phyloP scores from a whole-genome alignment of 2,797 vertebrate genomes.

The Onychomys arenicola region DNA sequence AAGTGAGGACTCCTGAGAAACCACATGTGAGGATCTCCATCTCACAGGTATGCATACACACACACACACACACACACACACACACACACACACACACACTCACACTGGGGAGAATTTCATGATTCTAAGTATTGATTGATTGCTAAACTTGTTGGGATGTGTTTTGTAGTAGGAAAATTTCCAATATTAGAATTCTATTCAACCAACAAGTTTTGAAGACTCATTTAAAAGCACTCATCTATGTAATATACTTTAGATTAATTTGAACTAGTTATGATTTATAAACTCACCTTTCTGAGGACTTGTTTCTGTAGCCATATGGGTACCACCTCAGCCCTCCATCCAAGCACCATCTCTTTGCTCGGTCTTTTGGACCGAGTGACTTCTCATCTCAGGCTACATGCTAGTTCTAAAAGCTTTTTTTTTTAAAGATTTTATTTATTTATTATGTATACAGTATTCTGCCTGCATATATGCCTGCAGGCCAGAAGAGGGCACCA shows the following conservation, averaged over 20 bases:
- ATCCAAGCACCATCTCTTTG: fast-evolving
- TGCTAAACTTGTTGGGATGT: background rate
- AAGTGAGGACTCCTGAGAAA: background rate
- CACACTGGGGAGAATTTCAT: background rate
- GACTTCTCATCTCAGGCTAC: background rate
- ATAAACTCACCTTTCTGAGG: background rate
- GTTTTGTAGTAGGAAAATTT: background rate
- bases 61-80: background rate
- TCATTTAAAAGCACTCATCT: background rate
- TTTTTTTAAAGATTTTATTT: no score
- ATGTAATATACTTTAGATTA: background rate
- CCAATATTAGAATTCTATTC: background rate
- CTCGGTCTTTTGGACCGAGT: background rate
- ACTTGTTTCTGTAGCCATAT: fast-evolving
- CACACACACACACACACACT: background rate
- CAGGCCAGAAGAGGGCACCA: no score
- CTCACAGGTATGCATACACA: no score
- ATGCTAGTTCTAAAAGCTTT: background rate
- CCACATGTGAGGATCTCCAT: background rate
- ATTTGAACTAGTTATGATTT: background rate
- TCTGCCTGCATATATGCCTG: no score
- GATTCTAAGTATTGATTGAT: conserved; percentile 1
- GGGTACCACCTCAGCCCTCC: background rate
- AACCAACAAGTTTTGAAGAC: background rate
- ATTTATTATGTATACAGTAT: no score